Conservation (phyloP, 2,113 vertebrate genomes). For the Anarrhichthys ocellatus region DNA sequence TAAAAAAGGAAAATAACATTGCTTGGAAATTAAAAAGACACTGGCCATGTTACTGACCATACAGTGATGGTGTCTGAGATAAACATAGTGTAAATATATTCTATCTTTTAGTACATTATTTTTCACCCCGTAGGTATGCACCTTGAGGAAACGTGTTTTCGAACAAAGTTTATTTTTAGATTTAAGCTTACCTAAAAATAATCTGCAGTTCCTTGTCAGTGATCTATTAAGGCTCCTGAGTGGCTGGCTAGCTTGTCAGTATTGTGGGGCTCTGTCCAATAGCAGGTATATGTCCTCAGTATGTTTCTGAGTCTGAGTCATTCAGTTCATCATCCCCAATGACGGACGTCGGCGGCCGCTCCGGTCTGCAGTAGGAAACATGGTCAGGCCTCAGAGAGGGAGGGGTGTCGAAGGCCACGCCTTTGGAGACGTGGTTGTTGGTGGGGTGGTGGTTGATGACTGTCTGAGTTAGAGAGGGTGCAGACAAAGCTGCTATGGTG, state of each 20-base stretch:
- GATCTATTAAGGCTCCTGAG: slow-evolving; percentile 76
- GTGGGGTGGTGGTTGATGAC: slow-evolving; percentile 92
- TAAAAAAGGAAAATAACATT: slow-evolving; percentile 39
- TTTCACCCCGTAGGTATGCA: slow-evolving; percentile 10
- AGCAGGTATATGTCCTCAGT: slow-evolving; percentile 81
- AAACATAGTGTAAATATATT: slow-evolving; percentile 20
- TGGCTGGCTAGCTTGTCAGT: slow-evolving; percentile 60
- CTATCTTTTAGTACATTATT: slow-evolving; percentile 25
- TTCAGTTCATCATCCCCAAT: slow-evolving; percentile 92
- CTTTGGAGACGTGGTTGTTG: slow-evolving; percentile 86
- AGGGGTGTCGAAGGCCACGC: slow-evolving; percentile 91
- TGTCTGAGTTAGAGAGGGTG: slow-evolving; percentile 84
- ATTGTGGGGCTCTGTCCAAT: slow-evolving; percentile 16
- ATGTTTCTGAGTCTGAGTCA: slow-evolving; percentile 98
- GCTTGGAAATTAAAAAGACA: slow-evolving; percentile 45
- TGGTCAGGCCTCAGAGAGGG: slow-evolving; percentile 90
- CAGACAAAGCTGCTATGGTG: slow-evolving; percentile 85
- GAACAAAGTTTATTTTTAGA: slow-evolving; percentile 41
- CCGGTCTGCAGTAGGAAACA: slow-evolving; percentile 90
- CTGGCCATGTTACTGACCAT: slow-evolving; percentile 34
- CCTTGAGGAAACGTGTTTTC: slow-evolving; percentile 33
- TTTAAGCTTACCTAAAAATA: slow-evolving; percentile 54
- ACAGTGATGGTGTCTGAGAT: slow-evolving; percentile 24
- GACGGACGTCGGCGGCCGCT: slow-evolving; percentile 87
- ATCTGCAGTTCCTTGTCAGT: slow-evolving; percentile 30